phyloP scores from a whole-genome alignment of 2,888 invertebrate species.

The Keiferia lycopersicella region DNA sequence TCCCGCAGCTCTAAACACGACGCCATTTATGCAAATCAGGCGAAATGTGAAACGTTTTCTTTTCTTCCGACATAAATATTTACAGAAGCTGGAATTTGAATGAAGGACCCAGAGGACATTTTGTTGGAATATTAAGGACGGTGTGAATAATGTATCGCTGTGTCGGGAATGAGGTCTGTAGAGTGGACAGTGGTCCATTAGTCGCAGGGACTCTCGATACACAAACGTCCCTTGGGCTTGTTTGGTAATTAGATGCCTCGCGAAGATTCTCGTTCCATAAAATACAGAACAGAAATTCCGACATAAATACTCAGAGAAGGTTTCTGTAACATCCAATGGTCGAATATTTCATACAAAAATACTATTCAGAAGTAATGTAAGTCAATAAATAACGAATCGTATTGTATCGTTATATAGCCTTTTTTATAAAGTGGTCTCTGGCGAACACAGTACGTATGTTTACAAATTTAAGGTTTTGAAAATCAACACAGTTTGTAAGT shows the following conservation, averaged over 20 bases:
- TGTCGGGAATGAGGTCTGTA: neutral
- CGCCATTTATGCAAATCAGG: neutral
- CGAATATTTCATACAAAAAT: constrained; percentile 1
- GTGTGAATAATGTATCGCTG: neutral
- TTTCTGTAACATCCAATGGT: neutral
- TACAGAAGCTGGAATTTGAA: neutral
- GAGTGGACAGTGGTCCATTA: constrained; percentile 1
- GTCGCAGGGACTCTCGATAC: neutral
- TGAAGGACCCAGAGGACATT: neutral
- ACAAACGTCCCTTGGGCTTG: neutral
- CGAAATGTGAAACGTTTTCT: neutral
- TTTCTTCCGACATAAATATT: neutral
- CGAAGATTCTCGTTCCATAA: neutral
- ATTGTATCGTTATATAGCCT: too few species aligned
- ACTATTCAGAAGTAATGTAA: neutral
- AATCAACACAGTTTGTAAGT: too few species aligned
- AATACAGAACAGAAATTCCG: neutral
- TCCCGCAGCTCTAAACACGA: neutral
- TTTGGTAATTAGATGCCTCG: neutral
- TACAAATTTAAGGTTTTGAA: too few species aligned
- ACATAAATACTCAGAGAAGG: neutral
- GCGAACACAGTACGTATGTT: too few species aligned
- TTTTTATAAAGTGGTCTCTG: too few species aligned
- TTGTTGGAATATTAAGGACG: neutral
- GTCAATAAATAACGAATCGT: too few species aligned